Evolutionary conservation across 2,888 invertebrate species (phyloP).

Genomic region (Hypomecis punctinalis): DNA sequence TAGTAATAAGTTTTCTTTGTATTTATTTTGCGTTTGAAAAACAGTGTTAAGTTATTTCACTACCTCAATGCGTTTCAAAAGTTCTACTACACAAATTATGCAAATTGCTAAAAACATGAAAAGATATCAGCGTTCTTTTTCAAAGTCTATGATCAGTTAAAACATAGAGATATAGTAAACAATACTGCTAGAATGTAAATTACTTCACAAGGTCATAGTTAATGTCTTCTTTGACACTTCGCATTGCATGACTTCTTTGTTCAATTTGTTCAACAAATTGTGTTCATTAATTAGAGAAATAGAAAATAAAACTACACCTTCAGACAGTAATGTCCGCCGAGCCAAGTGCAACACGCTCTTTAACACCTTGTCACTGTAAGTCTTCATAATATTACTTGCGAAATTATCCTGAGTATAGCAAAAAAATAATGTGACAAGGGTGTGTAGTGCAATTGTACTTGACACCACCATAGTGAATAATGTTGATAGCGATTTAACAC

Average conservation of each 20-base stretch:
- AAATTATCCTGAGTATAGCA: background rate
- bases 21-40: too few species aligned
- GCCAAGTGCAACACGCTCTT: conserved; percentile 3
- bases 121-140: too few species aligned
- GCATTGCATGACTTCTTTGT: conserved; percentile 29
- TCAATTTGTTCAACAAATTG: conserved; percentile 30
- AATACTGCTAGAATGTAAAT: background rate
- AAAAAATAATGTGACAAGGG: conserved; percentile 14
- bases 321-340: conserved; percentile 28
- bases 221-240: conserved; percentile 17
- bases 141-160: too few species aligned
- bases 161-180: too few species aligned
- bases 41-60: too few species aligned
- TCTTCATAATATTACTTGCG: background rate
- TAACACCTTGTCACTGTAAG: conserved; percentile 18
- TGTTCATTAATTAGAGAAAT: conserved; percentile 37
- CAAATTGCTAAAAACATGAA: too few species aligned
- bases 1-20: too few species aligned
- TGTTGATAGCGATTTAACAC: conserved; percentile 1
- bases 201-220: background rate
- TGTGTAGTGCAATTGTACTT: conserved; percentile 1
- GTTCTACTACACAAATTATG: too few species aligned
- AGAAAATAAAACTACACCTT: conserved; percentile 40
- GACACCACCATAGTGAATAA: conserved; percentile 9
- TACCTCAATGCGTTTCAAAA: too few species aligned